Evolutionary conservation across 2,113 vertebrate species (phyloP), one percentile per base, ranked within the genome.

Genomic region (Scophthalmus maximus): DNA sequence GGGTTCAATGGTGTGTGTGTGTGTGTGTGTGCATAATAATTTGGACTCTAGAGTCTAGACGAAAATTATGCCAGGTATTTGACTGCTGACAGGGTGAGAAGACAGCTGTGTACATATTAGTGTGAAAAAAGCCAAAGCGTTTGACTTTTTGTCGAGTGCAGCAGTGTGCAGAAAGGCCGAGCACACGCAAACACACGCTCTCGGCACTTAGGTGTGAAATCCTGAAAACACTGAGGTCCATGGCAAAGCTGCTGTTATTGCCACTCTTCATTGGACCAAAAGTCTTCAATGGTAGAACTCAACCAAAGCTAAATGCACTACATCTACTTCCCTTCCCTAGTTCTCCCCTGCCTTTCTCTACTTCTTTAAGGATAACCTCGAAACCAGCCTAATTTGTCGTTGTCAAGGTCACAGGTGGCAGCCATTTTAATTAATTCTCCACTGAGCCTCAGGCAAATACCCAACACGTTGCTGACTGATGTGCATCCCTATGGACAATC

Each of bases 11-110:
- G 63, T 65, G 75, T 47, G 63, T 53, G 25, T 53, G 77, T 76
- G 80, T 80, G 63, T 65, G 75, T 47, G 63, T 53, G 25, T 53
- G 77, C 78, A 82, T 80, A 82, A 63, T 78, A 82, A 88, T 84
- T 81, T 73, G 51, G 71, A 53, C 60, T 81, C 25, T 52, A 59
- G 73, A 63, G 83, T 71, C 63, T 66, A 69, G 61, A 79, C 25
- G 1, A 66, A 75, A 82, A 84, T 70, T 23, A 73, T 58, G 65
- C 40, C 49, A 66, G 71, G 47, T 79, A 65, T 89, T 85, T 76
- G 63, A 73, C 57, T 52, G 50, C 34, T 73, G 62, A 56, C 55
- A 42, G 29, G 53, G 50, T 4, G 67, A 42, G 36, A 76, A 36
- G 47, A 73, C 68, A 83, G 61, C 72, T 68, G 77, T 64, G 61